Conservation (phyloP, 2,113 vertebrate genomes). For the Callipepla squamata region DNA sequence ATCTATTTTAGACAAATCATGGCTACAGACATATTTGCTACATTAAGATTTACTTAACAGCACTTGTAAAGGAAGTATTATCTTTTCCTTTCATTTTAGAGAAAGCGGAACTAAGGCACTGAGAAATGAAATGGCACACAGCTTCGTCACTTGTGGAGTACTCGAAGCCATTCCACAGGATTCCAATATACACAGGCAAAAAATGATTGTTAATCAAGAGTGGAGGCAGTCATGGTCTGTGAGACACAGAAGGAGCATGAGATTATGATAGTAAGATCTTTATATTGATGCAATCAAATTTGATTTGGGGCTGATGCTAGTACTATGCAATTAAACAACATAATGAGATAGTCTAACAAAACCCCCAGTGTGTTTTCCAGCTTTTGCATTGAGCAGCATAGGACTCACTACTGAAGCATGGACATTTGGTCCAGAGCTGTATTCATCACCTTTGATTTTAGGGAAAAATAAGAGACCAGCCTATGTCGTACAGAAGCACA, state of each 20-base stretch:
- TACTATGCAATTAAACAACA: accelerated
- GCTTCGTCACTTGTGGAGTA: neutral
- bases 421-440: neutral
- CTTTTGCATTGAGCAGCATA: neutral
- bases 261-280: neutral
- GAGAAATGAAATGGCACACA: neutral
- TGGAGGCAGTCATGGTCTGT: neutral
- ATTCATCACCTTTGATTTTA: neutral
- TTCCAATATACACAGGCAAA: neutral
- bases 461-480: neutral
- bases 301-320: neutral
- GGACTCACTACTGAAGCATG: neutral
- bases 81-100: neutral
- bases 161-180: neutral
- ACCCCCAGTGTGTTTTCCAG: neutral
- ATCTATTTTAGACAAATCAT: neutral
- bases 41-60: neutral
- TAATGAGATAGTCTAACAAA: neutral
- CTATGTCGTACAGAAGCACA: neutral
- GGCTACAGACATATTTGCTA: neutral
- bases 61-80: neutral
- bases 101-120: neutral
- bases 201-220: neutral
- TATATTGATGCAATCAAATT: neutral
- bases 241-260: accelerated